A percentile compares a stretch with the other conserved stretches of the same genome.
phyloP scores from a whole-genome alignment of 2,888 invertebrate genomes.

The Nephrotoma flavescens region DNA sequence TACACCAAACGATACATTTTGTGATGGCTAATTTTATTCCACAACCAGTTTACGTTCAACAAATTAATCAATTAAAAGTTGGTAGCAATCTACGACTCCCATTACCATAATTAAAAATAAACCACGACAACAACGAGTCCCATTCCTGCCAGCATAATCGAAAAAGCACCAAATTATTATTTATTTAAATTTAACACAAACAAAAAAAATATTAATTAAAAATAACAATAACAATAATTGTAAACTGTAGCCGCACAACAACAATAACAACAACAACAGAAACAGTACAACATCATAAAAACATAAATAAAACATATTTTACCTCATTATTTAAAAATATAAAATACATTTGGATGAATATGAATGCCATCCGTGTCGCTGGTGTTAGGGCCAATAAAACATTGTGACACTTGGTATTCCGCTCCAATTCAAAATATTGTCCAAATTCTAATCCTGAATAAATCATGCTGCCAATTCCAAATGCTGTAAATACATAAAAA shows the following conservation, averaged over 20 bases:
- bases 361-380: conserved; percentile 86
- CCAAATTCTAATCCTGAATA: conserved; percentile 91
- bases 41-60: not conserved
- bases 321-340: conserved; percentile 96
- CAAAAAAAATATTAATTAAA: not conserved
- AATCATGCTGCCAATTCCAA: conserved; percentile 94
- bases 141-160: not conserved
- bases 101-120: not conserved
- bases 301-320: conserved; percentile 17
- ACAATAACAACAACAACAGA: not conserved
- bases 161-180: not conserved
- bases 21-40: too few relatives aligned
- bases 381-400: conserved; percentile 80
- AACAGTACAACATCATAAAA: not conserved
- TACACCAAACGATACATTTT: too few relatives aligned
- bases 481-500: conserved; percentile 44
- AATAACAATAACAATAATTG: not conserved
- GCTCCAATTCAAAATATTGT: conserved; percentile 83
- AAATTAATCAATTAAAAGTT: not conserved
- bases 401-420: conserved; percentile 83
- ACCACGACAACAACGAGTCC: not conserved
- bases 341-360: conserved; percentile 96
- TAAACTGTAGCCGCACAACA: not conserved
- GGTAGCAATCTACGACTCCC: not conserved
- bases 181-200: not conserved